Conservation (phyloP, 2,113 vertebrate species). For the Corynorhinus townsendii region DNA sequence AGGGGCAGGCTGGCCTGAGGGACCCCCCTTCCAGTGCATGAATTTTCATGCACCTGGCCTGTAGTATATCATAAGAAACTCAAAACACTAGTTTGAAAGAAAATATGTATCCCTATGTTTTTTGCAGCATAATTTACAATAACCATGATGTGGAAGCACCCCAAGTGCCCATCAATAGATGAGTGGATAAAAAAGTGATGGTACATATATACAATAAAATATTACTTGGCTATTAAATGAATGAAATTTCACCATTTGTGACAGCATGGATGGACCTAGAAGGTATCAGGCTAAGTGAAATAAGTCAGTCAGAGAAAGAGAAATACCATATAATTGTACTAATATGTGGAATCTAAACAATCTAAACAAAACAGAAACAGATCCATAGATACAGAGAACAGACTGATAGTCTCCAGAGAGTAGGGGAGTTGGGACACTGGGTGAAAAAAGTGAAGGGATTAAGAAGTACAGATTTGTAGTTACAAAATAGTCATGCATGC, state of each 20-base stretch:
- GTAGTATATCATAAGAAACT: background rate
- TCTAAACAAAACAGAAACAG: background rate
- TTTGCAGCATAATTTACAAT: background rate
- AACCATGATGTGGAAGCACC: background rate
- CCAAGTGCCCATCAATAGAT: background rate
- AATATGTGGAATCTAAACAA: background rate
- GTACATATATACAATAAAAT: background rate
- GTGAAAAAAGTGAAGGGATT: background rate
- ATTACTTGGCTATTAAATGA: background rate
- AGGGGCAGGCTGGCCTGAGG: too few species aligned
- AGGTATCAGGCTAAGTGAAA: background rate
- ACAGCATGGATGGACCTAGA: background rate
- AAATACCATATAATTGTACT: background rate
- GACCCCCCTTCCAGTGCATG: too few species aligned
- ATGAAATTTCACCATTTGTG: background rate
- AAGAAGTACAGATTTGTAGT: background rate
- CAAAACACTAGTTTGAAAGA: background rate
- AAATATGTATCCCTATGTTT: background rate
- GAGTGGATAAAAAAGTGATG: background rate
- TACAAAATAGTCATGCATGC: background rate
- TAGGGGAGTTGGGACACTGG: background rate
- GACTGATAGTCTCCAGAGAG: background rate
- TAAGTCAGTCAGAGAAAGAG: background rate
- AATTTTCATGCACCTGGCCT: too few species aligned
- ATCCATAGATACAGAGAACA: background rate